Base-by-base conservation (phyloP, 2,113 vertebrate species). In the Sylvia atricapilla region DNA sequence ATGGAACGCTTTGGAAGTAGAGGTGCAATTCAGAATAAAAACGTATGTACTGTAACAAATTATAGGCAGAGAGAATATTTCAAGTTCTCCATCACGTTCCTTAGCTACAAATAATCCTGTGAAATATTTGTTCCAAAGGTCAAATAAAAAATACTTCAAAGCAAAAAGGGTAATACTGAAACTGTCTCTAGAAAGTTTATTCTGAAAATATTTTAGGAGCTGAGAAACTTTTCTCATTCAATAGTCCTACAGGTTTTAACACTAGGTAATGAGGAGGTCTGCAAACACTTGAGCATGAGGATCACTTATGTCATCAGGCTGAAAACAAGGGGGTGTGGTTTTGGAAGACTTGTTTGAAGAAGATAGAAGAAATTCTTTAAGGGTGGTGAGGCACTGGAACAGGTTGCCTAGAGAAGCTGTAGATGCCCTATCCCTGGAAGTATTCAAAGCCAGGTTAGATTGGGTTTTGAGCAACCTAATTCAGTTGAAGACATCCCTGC, bases 91-190 rank as follows among this genome's bases (percentile, higher is more conserved):
- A 58, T 90, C 25, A 20, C 86, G 72, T 83, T 96, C 43, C 75
- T 88, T 88, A 94, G 90, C 55, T 92, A 60, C 89, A 95, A 84
- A 92, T 95, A 96, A 84, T 95, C 90, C 94, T 89, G 33, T 70
- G 76, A 90, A 95, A 89, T 94, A 94, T 84, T 93, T 96, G 50
- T 90, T 96, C 60, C 64, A 84, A 92, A 94, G 85, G 72, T 88
- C 83, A 70, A 58, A 83, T 80, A 72, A 72, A 78, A n/a, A 95
- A 76, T 11, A 35, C 50, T 80, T 84, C 20, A 73, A 49, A 93
- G 77, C 59, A 67, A 72, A n/a, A 72, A 68, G 23, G 21, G 49
- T 75, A 60, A 46, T 79, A 63, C 18, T 56, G 47, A 79, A 91
- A 79, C 66, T 81, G 21, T 91, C 69, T 95, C 27, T 60, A 78